Base-by-base conservation (phyloP, 2,113 vertebrate species). In the Protobothrops mucrosquamatus region DNA sequence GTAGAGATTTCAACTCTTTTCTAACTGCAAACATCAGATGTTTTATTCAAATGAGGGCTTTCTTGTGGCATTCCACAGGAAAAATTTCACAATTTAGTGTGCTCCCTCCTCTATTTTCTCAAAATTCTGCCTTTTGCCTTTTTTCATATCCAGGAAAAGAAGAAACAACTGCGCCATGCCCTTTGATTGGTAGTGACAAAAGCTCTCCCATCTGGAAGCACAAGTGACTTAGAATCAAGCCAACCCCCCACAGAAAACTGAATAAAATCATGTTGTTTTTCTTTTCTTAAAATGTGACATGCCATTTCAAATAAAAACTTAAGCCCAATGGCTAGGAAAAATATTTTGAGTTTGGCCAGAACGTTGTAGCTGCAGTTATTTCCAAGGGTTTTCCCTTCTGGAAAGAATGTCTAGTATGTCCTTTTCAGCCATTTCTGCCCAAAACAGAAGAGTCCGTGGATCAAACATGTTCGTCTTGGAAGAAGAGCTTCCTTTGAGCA, bases 341-440 rank as follows among this genome's bases (percentile, higher is more conserved):
- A 54, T 69, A 2, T n/a, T 5, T 29, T 34, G 34, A 29, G 52
- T 61, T 43, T 34, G 86, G 94, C 92, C 94, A 96, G 95, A 96
- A 96, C 95, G 95, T 96, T 59, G 34, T 93, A 96, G 94, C 95
- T 96, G 57, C 64, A 56, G n/a, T 23, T 57, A n/a, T 89, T 89
- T 89, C 22, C 52, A 85, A 57, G 23, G 54, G 54, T 48, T 64
- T 86, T 81, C 93, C 94, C 12, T 34, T 55, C 29, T 22, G 18
- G 29, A 88, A 69, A 54, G 29, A 51, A 69, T 55, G 24, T 23
- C 14, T 39, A 48, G 61, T 64, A 43, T 34, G 6, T 52, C 7
- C 54, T 87, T 29, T 34, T 61, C 55, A 15, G 11, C 57, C 46
- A 26, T 51, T 22, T 39, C 59, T 61, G 23, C 46, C 12, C 0